A percentile compares a stretch with the other conserved stretches of the same genome.
Conservation (phyloP, 1,140 invertebrate species). For the Scaptomyza hsui region DNA sequence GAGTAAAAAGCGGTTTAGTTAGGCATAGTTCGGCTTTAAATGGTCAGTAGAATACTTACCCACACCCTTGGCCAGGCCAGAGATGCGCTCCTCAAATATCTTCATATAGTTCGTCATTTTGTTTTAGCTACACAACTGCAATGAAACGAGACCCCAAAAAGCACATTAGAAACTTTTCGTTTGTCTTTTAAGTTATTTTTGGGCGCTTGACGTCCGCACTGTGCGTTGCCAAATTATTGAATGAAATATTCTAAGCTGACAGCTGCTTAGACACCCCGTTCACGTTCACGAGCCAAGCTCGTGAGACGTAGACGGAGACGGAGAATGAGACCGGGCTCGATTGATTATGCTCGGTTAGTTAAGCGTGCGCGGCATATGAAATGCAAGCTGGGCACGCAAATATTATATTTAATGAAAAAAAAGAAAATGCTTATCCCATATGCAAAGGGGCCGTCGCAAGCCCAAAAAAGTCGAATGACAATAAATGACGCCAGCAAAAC, state of each 20-base stretch:
- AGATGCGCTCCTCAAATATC: constrained; percentile 79
- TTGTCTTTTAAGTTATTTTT: constrained; percentile 27
- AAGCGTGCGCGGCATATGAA: constrained; percentile 64
- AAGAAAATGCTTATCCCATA: constrained; percentile 68
- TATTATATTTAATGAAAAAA: constrained; percentile 69
- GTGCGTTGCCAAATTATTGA: constrained; percentile 77
- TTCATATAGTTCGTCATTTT: constrained; percentile 78
- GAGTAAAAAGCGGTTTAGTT: background rate
- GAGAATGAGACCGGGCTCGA: constrained; percentile 25
- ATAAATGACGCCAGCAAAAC: constrained; percentile 65
- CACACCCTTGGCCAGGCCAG: constrained; percentile 74
- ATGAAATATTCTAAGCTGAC: constrained; percentile 70
- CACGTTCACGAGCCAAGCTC: constrained; percentile 53
- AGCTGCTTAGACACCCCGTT: constrained; percentile 51
- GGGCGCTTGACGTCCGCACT: constrained; percentile 61
- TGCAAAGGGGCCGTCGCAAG: constrained; percentile 35
- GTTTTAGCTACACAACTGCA: constrained; percentile 38
- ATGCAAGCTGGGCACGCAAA: constrained; percentile 64
- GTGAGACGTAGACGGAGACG: constrained; percentile 20
- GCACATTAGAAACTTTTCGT: constrained; percentile 58
- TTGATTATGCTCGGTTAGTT: constrained; percentile 62
- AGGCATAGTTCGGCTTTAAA: too few relatives aligned
- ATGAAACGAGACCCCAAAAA: constrained; percentile 33
- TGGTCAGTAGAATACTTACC: constrained; percentile 56
- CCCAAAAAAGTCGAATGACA: constrained; percentile 33